Conservation (phyloP, 1,140 invertebrate genomes). For the Ceratosolen fusciceps region DNA sequence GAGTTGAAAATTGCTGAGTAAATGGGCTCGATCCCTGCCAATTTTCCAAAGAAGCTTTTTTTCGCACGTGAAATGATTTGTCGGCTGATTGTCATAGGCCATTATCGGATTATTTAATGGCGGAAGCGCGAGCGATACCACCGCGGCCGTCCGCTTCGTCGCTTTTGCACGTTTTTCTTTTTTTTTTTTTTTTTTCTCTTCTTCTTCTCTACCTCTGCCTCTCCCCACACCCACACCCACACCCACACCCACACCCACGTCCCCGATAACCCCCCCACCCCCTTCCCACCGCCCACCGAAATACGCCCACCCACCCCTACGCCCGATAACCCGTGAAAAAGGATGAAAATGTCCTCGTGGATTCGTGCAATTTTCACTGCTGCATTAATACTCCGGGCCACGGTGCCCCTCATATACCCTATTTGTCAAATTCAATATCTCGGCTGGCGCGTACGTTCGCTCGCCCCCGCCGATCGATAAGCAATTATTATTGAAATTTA, state of each 20-base stretch:
- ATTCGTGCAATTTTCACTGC: slow-evolving; percentile 9
- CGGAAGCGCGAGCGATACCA: too few relatives aligned
- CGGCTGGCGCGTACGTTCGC: background rate
- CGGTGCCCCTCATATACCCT: background rate
- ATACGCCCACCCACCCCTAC: too few relatives aligned
- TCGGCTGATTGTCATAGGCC: background rate
- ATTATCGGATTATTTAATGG: slow-evolving; percentile 13
- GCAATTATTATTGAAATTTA: slow-evolving; percentile 40
- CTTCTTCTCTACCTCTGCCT: too few relatives aligned
- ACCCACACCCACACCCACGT: too few relatives aligned
- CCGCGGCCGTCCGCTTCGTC: too few relatives aligned
- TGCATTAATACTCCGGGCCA: background rate
- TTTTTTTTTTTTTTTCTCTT: too few relatives aligned
- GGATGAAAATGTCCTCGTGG: background rate
- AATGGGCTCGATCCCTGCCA: background rate
- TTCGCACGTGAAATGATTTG: slow-evolving; percentile 13
- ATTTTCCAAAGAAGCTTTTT: slow-evolving; percentile 14
- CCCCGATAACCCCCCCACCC: too few relatives aligned
- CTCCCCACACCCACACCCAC: too few relatives aligned
- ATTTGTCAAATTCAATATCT: slow-evolving; percentile 2
- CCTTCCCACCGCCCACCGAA: too few relatives aligned
- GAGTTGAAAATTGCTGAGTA: background rate
- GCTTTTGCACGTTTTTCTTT: too few relatives aligned
- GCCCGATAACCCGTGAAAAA: too few relatives aligned
- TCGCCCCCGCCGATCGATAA: slow-evolving; percentile 17